Evolutionary conservation across 1,140 invertebrate species (phyloP).

Genomic region (Gonatopus flavifemur): DNA sequence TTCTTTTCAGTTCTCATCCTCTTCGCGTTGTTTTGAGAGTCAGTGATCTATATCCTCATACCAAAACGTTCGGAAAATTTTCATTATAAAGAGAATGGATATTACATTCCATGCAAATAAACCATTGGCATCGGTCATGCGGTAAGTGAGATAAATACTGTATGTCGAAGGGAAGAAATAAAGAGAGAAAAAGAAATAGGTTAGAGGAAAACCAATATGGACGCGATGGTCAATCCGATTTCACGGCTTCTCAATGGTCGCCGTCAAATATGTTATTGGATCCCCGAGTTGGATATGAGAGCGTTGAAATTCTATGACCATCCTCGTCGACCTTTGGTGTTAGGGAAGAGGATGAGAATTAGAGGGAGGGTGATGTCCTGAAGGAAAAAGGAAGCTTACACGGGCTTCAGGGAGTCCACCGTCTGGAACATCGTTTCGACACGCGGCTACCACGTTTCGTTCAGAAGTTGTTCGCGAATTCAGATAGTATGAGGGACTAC

Average conservation of each 20-base stretch:
- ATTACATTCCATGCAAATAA: too few species aligned
- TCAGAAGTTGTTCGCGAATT: slow-evolving; percentile 3
- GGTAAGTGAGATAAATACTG: too few species aligned
- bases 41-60: too few species aligned
- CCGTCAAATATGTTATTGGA: slow-evolving; percentile 56
- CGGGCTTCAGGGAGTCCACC: too few species aligned
- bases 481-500: slow-evolving; percentile 21
- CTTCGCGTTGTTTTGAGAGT: too few species aligned
- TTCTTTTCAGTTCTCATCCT: too few species aligned
- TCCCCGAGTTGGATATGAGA: slow-evolving; percentile 38
- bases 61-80: too few species aligned
- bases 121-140: too few species aligned
- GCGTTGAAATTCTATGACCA: slow-evolving; percentile 6
- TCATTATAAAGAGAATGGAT: too few species aligned
- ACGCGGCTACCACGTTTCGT: not conserved
- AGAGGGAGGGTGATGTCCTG: not conserved
- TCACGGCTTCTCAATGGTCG: slow-evolving; percentile 39
- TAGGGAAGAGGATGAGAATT: not conserved
- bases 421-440: slow-evolving; percentile 13
- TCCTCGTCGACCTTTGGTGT: slow-evolving; percentile 2
- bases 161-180: not conserved
- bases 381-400: slow-evolving; percentile 5
- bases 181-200: slow-evolving; percentile 5
- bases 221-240: slow-evolving; percentile 55
- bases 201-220: slow-evolving; percentile 43